Percentiles rank a stretch among this genome's conserved stretches.
phyloP scores from a whole-genome alignment of 2,113 vertebrate species.

The Oreochromis niloticus region DNA sequence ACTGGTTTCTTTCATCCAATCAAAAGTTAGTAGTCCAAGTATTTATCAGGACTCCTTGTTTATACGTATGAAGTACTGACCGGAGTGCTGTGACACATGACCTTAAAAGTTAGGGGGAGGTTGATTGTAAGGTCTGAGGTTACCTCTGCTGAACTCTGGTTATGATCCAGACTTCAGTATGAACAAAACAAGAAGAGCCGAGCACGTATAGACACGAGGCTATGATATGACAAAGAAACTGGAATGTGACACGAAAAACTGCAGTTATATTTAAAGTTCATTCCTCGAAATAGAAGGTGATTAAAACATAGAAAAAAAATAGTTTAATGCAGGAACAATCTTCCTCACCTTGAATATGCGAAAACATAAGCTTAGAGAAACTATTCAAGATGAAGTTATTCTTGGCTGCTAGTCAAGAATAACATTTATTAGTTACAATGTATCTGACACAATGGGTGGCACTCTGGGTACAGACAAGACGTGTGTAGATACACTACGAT shows the following conservation, averaged over 20 bases:
- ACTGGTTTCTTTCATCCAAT: not conserved
- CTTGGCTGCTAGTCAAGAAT: not conserved
- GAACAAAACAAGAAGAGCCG: accelerated
- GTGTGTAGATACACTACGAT: accelerated
- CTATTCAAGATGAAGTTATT: accelerated
- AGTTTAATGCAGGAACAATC: not conserved
- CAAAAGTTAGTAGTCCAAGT: not conserved
- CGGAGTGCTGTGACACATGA: not conserved
- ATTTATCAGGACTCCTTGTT: not conserved
- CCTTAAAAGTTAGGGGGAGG: not conserved
- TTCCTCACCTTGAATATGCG: not conserved
- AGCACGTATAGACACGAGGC: not conserved
- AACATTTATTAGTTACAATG: not conserved
- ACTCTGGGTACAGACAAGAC: not conserved
- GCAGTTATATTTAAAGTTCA: not conserved
- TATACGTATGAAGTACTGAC: not conserved
- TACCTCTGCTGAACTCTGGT: not conserved
- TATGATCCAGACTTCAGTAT: not conserved
- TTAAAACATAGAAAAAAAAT: not conserved
- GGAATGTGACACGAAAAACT: not conserved
- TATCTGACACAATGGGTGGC: not conserved
- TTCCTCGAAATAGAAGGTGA: not conserved
- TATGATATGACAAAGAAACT: not conserved
- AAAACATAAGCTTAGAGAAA: not conserved
- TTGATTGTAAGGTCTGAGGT: not conserved